Evolutionary conservation across 2,888 invertebrate genomes (phyloP), one percentile per base, ranked within the genome.

Genomic region (Xiphydria camelus): DNA sequence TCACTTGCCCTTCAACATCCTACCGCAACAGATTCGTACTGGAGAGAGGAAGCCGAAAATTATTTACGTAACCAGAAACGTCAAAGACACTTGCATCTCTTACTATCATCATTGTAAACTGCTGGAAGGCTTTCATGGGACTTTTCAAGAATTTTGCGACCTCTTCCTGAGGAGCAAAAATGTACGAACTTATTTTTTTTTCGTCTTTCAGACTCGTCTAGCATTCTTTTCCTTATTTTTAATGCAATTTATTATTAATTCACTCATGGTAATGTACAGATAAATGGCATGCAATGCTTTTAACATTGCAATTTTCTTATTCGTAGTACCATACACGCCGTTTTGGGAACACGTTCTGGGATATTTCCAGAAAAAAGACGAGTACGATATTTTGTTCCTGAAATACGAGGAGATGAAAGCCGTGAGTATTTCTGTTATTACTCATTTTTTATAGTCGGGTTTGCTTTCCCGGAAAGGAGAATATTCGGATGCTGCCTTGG

Each of bases 81-180:
- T 88, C 0, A 84, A 88, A 57, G 89, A 89, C 63, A 83, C 85
- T 0, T 80, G 82, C 2, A 82, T 88, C 0, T 89, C 89, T 0
- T 86, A 83, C 59, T 89, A 80, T 64, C 84, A 86, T 62, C 81
- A 88, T 44, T 82, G 83, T 59, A 82, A 80, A 51, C 77, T 86
- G 61, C 72, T 85, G 20, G 77, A 81, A 35, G 76, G 83, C 0
- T 79, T 81, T 59, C 76, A 73, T 12, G 80, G 82, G 0, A 77
- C 74, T 4, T 81, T 86, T 47, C 73, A 77, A 1, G 75, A 80
- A 25, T 86, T 84, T 62, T 83, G 82, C 73, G 79, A 82, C 15
- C 78, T 83, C 1, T 86, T 86, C 57, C 74, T 82, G 41, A 78
- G 77, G 43, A 83, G 82, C 57, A 77, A 82, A 64, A 66, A 83